Evolutionary conservation across 2,113 vertebrate genomes (phyloP), one percentile per base, ranked within the genome.

Genomic region (Opisthocomus hoazin): DNA sequence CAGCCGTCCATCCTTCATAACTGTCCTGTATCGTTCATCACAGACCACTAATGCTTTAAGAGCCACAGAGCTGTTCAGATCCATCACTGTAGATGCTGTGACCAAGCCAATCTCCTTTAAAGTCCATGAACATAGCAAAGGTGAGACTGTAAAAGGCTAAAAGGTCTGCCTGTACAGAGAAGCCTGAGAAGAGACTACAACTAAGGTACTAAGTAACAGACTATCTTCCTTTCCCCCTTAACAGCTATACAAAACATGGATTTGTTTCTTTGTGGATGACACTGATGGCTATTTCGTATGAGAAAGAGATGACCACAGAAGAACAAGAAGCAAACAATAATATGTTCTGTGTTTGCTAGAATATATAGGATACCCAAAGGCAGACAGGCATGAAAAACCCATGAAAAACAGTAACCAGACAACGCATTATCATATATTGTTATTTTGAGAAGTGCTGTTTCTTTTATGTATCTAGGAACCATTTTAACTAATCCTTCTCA

Each of bases 221-320:
- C 24, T 64, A 17, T 39, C 39, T 65, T 73, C 45, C 4, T 11
- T 73, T 75, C 10, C 9, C 14, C 22, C 9, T 34, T 22, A 63
- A 51, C 22, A 11, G 13, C 43, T 46, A 11, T 10, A 60, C 0
- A 65, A 23, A 4, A 19, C 15, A 13, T 0, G 4, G 9, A 60
- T 65, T 69, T 77, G 10, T 51, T 79, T 64, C 34, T 39, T 64
- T 1, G 4, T 15, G 13, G 71, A 45, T 54, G 5, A 57, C 51
- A 43, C 61, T 65, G 41, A 87, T 61, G 45, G 37, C 22, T 88
- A 12, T 54, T 80, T 85, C 76, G 57, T 45, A 24, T 4, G 27
- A 64, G 48, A 93, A 92, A 73, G 39, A 69, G 23, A 61, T 57
- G 27, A 63, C 9, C 66, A 71, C 26, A 50, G 50, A 83, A 73